Evolutionary conservation across 1,140 invertebrate species (phyloP), one percentile per base, ranked within the genome.

Genomic region (Melipona quadrifasciata): DNA sequence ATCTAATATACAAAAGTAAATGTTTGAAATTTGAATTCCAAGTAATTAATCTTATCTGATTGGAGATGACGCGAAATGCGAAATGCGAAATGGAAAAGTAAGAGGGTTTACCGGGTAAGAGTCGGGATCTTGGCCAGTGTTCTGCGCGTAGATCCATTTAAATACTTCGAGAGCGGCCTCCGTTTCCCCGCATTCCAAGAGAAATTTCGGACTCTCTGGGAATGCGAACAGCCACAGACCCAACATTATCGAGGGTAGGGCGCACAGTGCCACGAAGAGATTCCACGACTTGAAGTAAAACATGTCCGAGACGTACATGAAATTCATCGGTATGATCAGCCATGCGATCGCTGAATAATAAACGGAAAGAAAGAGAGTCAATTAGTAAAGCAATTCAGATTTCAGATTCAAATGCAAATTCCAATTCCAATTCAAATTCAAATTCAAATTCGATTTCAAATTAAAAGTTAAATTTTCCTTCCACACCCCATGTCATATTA

Each of bases 191-290:
- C 96, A 96, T 90, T 97, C 96, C 87, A 98, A 95, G 76, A 98
- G 95, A 92, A 97, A 98, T 92, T 98, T 98, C 1, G 98, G 97
- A 92, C 97, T 98, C 93, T 98, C 98, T 8, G 97, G 98, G 94
- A 98, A 97, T 51, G 96, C 95, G 80, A 97, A 95, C 5, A 98
- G 95, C 95, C 95, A 97, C 53, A 96, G 94, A 34, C 96, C 96
- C 19, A 97, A 94, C 80, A 96, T 88, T 6, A 95, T 61, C 21
- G 93, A 97, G 0, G 97, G 97, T 3, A 97, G 88, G 3, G 96
- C 96, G 91, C 96, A 97, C 1, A 96, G 94, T 0, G 96, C 95
- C 4, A 97, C 96, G 91, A 97, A 97, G 93, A 97, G 95, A 93
- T 97, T 97, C 97, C 97, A 97, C 19, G 97, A 97, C 87, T 96